Base-by-base conservation (phyloP, 2,888 invertebrate species). In the Plagiodera versicolora region DNA sequence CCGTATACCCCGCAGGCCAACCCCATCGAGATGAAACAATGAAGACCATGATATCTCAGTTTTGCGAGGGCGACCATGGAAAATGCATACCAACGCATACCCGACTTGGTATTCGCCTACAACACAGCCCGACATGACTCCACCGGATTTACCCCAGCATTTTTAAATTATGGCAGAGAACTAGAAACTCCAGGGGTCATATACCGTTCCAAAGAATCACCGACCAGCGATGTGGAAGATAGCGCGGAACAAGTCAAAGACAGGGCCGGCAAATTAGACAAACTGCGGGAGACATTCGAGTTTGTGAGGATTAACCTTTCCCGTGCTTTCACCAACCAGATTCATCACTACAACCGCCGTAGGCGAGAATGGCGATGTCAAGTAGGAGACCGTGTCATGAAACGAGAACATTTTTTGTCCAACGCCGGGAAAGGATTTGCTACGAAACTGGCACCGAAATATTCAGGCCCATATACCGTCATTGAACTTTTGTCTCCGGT, bases 1-100 rank as follows among this genome's bases (percentile, higher is more conserved):
- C 66, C 65, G 6, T 70, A 66, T 70, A 62, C 70, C 20, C 68
- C 73, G 0, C 76, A 78, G 32, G 71, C 70, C 1, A 77, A 79
- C 56, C 74, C 75, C 0, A 74, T 74, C 0, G 77, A 79, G 60
- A 20, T 54, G 47, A 69, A 16, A 70, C 70, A 0, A 28, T 77
- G 0, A 73, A 75, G 49, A 75, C 75, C 0, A 76, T 78, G 72
- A 70, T 77, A 0, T 64, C 73, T 0, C 64, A 73, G 20, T 76
- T 66, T 24, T 69, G 74, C 4, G 60, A 65, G 0, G 44, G 61
- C 0, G 62, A 75, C 30, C 76, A 77, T 14, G 57, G 67, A 8
- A 50, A 60, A 11, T 74, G 73, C 72, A n/a, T 74, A 74, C 49
- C 20, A 56, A 3, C 28, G 62, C 10, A 11, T 74, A 8, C 35